These are phyloP conservation scores for Acrocephalus scirpaceus DNA, from an alignment of 2,797 vertebrate species.

Conservation along the genomic window DNA sequence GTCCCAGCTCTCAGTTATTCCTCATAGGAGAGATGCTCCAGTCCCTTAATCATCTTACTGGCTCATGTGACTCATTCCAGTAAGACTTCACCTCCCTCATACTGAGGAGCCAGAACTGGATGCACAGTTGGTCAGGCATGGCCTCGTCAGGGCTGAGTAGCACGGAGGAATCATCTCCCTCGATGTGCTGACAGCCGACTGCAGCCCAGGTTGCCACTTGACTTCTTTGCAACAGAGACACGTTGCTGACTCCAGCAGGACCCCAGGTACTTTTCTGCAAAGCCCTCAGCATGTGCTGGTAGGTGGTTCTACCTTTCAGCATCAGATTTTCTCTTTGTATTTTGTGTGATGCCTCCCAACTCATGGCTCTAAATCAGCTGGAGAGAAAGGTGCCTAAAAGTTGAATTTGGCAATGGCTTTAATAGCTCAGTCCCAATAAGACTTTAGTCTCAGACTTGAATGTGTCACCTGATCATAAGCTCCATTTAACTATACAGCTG, in stretches of 20 bases:
- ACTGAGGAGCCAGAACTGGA: background rate
- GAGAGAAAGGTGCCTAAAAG: background rate
- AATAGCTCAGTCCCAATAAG: background rate
- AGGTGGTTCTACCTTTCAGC: background rate
- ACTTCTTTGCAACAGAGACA: too few relatives aligned
- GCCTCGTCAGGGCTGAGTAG: background rate
- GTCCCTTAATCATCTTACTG: background rate
- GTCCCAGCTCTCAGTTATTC: background rate
- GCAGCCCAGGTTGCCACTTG: background rate
- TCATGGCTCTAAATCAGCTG: background rate
- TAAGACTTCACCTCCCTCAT: accelerated
- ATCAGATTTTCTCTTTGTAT: background rate
- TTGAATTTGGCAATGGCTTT: background rate
- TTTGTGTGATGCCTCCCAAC: background rate
- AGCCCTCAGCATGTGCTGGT: background rate
- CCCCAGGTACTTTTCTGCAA: background rate
- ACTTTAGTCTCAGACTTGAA: background rate
- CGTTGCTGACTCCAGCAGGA: background rate
- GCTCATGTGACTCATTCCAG: background rate
- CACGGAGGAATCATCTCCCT: background rate
- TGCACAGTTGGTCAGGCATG: background rate
- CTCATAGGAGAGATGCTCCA: background rate
- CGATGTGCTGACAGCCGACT: accelerated
- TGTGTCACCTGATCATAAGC: background rate
- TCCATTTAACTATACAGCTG: background rate